Conservation (phyloP, 2,888 invertebrate genomes). For the Sinelater perroti region DNA sequence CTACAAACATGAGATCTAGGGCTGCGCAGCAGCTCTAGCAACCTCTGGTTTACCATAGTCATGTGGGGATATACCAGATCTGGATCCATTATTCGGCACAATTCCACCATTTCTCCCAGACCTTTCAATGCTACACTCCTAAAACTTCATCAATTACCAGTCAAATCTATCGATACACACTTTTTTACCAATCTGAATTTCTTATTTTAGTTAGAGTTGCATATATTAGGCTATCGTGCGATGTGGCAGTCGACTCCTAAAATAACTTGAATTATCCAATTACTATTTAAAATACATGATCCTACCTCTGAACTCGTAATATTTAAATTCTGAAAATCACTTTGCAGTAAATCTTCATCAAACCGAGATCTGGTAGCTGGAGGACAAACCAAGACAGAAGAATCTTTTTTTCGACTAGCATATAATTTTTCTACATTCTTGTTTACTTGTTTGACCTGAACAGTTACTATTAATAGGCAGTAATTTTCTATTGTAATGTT, state of each 20-base stretch:
- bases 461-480: slow-evolving; percentile 36
- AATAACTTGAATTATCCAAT: too few relatives aligned
- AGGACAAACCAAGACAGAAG: too few relatives aligned
- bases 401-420: too few relatives aligned
- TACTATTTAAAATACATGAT: not conserved
- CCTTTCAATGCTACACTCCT: slow-evolving; percentile 55
- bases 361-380: slow-evolving; percentile 26
- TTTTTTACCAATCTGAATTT: slow-evolving; percentile 51
- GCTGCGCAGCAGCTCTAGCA: slow-evolving; percentile 58
- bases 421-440: too few relatives aligned
- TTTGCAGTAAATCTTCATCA: slow-evolving; percentile 37
- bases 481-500: not conserved
- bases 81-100: slow-evolving; percentile 48
- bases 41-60: slow-evolving; percentile 56
- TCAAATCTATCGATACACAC: too few relatives aligned
- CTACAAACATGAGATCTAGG: slow-evolving; percentile 59
- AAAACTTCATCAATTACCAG: slow-evolving; percentile 46
- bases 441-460: too few relatives aligned
- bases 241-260: slow-evolving; percentile 14
- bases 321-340: slow-evolving; percentile 37
- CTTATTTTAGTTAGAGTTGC: slow-evolving; percentile 47
- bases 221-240: slow-evolving; percentile 36
- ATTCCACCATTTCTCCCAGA: slow-evolving; percentile 57
- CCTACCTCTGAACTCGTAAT: slow-evolving; percentile 37
- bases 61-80: slow-evolving; percentile 54